Percentiles rank a stretch among this genome's conserved stretches.
Evolutionary conservation across 2,888 invertebrate species (phyloP).

Genomic region (Chymomyza caudatula): DNA sequence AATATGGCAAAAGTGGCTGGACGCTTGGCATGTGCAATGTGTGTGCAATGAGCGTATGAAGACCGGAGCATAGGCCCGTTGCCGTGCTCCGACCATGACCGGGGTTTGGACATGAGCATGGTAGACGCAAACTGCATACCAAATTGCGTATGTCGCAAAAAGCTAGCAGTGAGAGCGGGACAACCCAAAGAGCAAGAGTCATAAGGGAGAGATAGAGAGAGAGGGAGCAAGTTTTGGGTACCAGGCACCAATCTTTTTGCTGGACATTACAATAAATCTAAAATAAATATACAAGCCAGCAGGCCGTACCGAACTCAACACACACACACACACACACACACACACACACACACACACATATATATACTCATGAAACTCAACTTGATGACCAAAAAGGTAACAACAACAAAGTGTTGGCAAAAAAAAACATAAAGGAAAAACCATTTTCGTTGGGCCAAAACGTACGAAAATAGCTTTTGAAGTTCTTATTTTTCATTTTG

Average conservation of each 20-base stretch:
- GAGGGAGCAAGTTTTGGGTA: not conserved
- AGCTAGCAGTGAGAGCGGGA: not conserved
- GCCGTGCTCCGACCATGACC: not conserved
- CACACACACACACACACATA: constrained; percentile 19
- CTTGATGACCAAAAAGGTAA: constrained; percentile 7
- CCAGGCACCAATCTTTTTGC: constrained; percentile 56
- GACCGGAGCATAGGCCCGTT: constrained; percentile 39
- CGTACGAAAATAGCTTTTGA: constrained; percentile 62
- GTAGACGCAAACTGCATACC: constrained; percentile 70
- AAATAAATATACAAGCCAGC: constrained; percentile 63
- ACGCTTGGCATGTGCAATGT: not conserved
- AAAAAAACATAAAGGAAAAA: constrained; percentile 14
- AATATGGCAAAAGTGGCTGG: constrained; percentile 63
- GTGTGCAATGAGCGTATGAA: constrained; percentile 62
- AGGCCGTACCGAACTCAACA: not conserved
- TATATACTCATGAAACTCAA: constrained; percentile 19
- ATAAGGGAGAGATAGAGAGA: not conserved
- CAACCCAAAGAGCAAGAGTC: not conserved
- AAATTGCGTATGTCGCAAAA: constrained; percentile 71
- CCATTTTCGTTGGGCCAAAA: constrained; percentile 47
- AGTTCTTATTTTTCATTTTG: constrained; percentile 42
- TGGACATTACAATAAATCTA: constrained; percentile 73
- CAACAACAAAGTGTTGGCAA: not conserved
- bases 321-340: not conserved
- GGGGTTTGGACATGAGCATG: constrained; percentile 39